Percentiles rank a stretch among this genome's conserved stretches.
phyloP scores from a whole-genome alignment of 1,140 invertebrate genomes.

The Polypedilum vanderplanki region DNA sequence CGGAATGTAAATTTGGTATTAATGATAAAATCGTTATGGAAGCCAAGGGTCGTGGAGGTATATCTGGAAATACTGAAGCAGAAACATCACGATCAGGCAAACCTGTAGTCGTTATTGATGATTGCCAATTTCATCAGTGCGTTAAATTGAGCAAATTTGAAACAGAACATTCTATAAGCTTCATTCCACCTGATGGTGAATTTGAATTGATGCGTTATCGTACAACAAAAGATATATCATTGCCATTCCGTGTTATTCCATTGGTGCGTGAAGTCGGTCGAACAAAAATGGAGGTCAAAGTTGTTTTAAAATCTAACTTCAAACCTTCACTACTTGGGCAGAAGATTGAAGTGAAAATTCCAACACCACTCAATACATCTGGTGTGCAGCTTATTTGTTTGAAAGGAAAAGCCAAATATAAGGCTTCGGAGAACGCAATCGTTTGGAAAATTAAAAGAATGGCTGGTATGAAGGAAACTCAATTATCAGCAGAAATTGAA shows the following conservation, averaged over 20 bases:
- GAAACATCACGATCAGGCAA: constrained; percentile 83
- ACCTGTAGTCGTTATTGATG: constrained; percentile 97
- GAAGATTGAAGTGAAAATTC: constrained; percentile 99
- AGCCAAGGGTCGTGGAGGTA: constrained; percentile 72
- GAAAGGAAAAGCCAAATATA: constrained; percentile 99
- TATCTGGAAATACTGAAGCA: constrained; percentile 66
- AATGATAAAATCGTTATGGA: constrained; percentile 99
- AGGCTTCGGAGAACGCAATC: constrained; percentile 99
- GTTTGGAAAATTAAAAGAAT: constrained; percentile 99
- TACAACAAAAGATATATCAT: constrained; percentile 99
- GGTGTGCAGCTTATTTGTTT: constrained; percentile 98
- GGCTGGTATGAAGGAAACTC: constrained; percentile 99
- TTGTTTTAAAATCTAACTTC: constrained; percentile 99
- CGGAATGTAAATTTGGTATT: constrained; percentile 99
- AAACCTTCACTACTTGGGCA: constrained; percentile 96
- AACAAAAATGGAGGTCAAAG: constrained; percentile 99
- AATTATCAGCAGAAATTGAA: constrained; percentile 98
- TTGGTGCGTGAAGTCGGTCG: constrained; percentile 95
- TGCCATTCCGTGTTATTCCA: constrained; percentile 98
- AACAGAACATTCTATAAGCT: constrained; percentile 99
- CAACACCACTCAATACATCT: constrained; percentile 96
- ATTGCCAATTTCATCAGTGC: constrained; percentile 99
- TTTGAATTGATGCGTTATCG: constrained; percentile 99
- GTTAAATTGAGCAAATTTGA: constrained; percentile 99
- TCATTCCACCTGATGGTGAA: constrained; percentile 99